Conservation (phyloP, 2,797 vertebrate species). For the Arremon brunneinucha region DNA sequence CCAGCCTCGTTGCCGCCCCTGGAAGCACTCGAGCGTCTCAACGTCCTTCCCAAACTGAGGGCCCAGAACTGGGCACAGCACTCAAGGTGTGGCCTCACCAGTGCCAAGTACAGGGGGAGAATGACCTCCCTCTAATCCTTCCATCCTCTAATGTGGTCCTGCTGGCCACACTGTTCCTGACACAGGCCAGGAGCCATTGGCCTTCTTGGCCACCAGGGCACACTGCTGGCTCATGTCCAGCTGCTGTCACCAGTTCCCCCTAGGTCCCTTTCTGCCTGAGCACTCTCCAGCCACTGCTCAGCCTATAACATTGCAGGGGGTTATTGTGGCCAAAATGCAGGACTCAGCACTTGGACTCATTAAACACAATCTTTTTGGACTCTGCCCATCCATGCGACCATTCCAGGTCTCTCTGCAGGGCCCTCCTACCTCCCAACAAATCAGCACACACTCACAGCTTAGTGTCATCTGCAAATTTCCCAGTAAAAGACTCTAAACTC, state of each 20-base stretch:
- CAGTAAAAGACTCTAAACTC: fast-evolving
- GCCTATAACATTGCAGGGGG: fast-evolving
- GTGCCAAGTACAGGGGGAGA: fast-evolving
- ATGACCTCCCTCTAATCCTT: not conserved
- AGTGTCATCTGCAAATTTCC: not conserved
- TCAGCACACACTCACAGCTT: fast-evolving
- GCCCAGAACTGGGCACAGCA: not conserved
- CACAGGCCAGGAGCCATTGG: fast-evolving
- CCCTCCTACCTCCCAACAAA: not conserved
- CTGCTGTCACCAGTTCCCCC: fast-evolving
- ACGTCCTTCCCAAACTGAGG: not conserved
- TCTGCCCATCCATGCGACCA: fast-evolving
- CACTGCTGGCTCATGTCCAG: not conserved
- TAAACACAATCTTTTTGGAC: not conserved
- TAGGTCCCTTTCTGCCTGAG: not conserved
- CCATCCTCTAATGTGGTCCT: not conserved
- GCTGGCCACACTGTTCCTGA: not conserved
- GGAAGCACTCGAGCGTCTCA: fast-evolving
- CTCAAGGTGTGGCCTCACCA: not conserved
- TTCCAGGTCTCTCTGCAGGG: not conserved
- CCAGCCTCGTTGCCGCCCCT: not conserved
- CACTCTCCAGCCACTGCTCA: not conserved
- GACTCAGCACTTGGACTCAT: fast-evolving
- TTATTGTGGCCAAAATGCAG: not conserved
- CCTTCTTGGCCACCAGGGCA: not conserved